phyloP scores from a whole-genome alignment of 1,140 invertebrate species.

The Drosophila nebulosa region DNA sequence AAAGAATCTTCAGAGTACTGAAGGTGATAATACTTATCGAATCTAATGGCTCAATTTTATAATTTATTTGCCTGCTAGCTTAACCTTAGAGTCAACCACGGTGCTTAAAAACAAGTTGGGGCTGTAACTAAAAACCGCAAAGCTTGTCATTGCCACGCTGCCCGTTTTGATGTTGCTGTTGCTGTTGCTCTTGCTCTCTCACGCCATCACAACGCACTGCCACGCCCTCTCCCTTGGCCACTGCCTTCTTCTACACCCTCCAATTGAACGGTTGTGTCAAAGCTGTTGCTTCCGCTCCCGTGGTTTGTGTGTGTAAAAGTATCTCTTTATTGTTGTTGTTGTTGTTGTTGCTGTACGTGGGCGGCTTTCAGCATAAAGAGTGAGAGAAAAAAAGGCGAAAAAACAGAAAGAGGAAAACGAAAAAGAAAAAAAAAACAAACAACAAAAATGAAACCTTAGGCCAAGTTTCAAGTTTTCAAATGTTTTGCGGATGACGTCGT shows the following conservation, averaged over 20 bases:
- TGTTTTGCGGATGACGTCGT: constrained; percentile 71
- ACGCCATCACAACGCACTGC: constrained; percentile 18
- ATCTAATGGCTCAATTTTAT: too few species aligned
- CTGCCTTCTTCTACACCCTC: not conserved
- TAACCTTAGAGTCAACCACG: constrained; percentile 27
- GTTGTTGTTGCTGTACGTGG: constrained; percentile 52
- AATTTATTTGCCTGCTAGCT: not conserved
- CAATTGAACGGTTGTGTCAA: constrained; percentile 26
- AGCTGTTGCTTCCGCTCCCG: constrained; percentile 72
- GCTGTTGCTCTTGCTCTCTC: not conserved
- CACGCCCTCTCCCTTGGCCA: constrained; percentile 27
- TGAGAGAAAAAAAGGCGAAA: not conserved
- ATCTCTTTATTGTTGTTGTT: constrained; percentile 42
- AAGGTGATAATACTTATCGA: too few species aligned
- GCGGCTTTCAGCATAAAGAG: constrained; percentile 53
- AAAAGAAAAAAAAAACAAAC: not conserved
- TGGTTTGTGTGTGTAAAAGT: constrained; percentile 60
- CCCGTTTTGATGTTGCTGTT: not conserved
- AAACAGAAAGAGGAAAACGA: not conserved
- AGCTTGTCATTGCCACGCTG: constrained; percentile 52
- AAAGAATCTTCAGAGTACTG: too few species aligned
- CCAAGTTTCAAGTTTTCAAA: constrained; percentile 64
- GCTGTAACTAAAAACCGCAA: constrained; percentile 76
- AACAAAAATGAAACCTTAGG: constrained; percentile 40
- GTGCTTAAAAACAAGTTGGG: constrained; percentile 52